Conservation (phyloP, 2,888 invertebrate genomes). For the Acronicta psi region DNA sequence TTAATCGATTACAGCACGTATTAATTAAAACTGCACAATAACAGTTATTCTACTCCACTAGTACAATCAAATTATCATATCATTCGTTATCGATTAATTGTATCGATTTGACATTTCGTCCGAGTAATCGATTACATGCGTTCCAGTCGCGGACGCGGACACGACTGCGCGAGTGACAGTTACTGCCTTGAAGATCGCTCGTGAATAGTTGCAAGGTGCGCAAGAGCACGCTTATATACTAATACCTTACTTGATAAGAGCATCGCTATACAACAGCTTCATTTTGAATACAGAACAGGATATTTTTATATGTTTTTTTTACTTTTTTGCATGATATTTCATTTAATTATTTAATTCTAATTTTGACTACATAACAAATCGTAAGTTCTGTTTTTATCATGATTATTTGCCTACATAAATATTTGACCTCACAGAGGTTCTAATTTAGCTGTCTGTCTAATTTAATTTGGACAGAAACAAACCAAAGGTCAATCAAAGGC, state of each 20-base stretch:
- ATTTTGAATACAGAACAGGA: constrained; percentile 9
- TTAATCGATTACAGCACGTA: constrained; percentile 4
- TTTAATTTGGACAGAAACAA: constrained; percentile 1
- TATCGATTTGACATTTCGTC: constrained; percentile 41
- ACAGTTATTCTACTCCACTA: constrained; percentile 21
- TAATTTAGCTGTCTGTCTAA: background rate
- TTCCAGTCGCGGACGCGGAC: constrained; percentile 31
- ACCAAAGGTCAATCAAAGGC: background rate
- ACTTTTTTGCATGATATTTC: background rate
- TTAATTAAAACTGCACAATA: constrained; percentile 11
- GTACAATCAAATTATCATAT: constrained; percentile 12
- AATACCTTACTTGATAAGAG: constrained; percentile 41
- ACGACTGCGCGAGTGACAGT: constrained; percentile 49
- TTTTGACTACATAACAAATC: too few relatives aligned
- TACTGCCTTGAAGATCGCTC: constrained; percentile 47
- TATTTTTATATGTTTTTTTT: constrained; percentile 10
- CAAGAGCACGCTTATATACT: constrained; percentile 51
- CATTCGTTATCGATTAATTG: constrained; percentile 30
- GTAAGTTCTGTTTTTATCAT: background rate
- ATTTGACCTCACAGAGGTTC: constrained; percentile 1
- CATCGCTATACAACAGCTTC: constrained; percentile 24
- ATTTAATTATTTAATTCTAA: too few relatives aligned
- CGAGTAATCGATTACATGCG: constrained; percentile 39
- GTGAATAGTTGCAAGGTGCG: constrained; percentile 44
- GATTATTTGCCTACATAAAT: background rate